These are phyloP conservation scores for Botrylloides violaceus DNA, from an alignment of 23 tunicate species.

Conservation along the genomic window DNA sequence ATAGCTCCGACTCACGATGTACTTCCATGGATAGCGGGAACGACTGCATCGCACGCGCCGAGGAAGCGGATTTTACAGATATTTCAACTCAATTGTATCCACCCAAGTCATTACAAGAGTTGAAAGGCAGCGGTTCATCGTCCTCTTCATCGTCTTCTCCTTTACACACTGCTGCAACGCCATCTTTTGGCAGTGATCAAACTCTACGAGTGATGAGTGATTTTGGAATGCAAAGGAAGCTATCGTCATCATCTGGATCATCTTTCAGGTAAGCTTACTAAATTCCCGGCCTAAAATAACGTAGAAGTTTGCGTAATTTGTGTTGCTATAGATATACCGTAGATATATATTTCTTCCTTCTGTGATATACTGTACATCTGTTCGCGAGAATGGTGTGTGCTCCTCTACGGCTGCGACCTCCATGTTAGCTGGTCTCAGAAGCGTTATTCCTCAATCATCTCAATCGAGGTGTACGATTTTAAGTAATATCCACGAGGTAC, in stretches of 20 bases:
- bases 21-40: conserved; percentile 12
- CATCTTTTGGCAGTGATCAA: conserved; percentile 1
- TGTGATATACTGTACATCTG: too few relatives aligned
- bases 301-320: neutral
- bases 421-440: too few relatives aligned
- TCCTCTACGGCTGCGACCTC: neutral
- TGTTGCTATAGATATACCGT: too few relatives aligned
- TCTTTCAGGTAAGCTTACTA: conserved; percentile 37
- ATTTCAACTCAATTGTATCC: conserved; percentile 3
- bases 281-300: neutral
- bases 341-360: too few relatives aligned
- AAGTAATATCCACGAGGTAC: too few relatives aligned
- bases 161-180: neutral
- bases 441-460: too few relatives aligned
- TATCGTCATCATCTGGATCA: conserved; percentile 49
- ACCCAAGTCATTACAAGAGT: conserved; percentile 23
- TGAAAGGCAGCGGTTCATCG: conserved; percentile 42
- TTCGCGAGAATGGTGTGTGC: neutral
- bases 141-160: conserved; percentile 34
- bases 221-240: conserved; percentile 26
- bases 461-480: too few relatives aligned
- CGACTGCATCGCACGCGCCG: neutral
- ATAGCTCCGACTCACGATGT: conserved; percentile 45
- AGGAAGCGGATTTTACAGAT: neutral
- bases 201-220: conserved; percentile 28